Percentiles rank a stretch among this genome's conserved stretches.
phyloP scores from a whole-genome alignment of 2,797 vertebrate genomes.

The Takifugu rubripes region DNA sequence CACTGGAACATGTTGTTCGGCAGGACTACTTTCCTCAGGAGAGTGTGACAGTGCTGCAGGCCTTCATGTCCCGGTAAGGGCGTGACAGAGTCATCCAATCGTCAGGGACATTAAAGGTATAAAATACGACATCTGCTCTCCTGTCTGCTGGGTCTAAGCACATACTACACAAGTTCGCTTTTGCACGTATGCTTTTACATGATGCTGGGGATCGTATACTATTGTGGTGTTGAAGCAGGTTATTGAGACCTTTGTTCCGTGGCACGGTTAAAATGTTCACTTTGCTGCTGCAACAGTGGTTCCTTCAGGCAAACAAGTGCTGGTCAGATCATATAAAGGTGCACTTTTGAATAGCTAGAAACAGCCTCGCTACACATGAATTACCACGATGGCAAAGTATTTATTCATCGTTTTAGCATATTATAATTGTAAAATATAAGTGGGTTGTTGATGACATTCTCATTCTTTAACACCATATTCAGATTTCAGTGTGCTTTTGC shows the following conservation, averaged over 20 bases:
- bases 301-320: too few species aligned
- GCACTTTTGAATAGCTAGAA: too few species aligned
- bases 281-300: too few species aligned
- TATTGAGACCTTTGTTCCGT: neutral
- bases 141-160: conserved; percentile 13
- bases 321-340: too few species aligned
- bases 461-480: too few species aligned
- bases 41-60: conserved; percentile 81
- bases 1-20: conserved; percentile 86
- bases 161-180: conserved; percentile 1
- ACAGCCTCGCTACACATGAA: too few species aligned
- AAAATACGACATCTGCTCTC: conserved; percentile 14
- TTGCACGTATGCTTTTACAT: conserved; percentile 5
- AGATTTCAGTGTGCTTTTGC: too few species aligned
- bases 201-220: conserved; percentile 6
- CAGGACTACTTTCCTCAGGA: conserved; percentile 94
- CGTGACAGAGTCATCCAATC: conserved; percentile 60
- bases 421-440: too few species aligned
- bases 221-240: neutral
- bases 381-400: too few species aligned
- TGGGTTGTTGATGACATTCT: too few species aligned
- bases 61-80: conserved; percentile 88
- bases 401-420: too few species aligned
- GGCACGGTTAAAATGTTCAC: too few species aligned
- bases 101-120: conserved; percentile 55